A percentile compares a stretch with the other conserved stretches of the same genome.
Evolutionary conservation across 2,113 vertebrate genomes (phyloP).

Genomic region (Anolis sagrei): DNA sequence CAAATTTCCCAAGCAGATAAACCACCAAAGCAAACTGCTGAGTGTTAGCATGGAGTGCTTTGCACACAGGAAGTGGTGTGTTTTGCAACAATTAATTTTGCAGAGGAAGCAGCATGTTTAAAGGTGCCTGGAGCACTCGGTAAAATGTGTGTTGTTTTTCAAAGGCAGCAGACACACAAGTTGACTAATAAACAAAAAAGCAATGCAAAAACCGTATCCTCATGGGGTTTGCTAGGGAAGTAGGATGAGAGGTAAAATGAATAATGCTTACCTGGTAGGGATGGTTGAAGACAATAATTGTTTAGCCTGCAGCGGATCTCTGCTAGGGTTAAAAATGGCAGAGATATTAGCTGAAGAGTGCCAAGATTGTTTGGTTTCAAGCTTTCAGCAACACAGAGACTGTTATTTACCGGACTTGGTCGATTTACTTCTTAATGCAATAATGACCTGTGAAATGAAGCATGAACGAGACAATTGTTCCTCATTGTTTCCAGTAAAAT

Average conservation of each 20-base stretch:
- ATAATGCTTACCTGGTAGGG: slow-evolving; percentile 81
- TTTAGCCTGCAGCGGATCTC: slow-evolving; percentile 79
- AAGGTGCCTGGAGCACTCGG: slow-evolving; percentile 75
- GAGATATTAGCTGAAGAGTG: slow-evolving; percentile 76
- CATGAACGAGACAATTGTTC: slow-evolving; percentile 86
- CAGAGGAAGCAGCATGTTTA: slow-evolving; percentile 81
- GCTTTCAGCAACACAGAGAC: slow-evolving; percentile 80
- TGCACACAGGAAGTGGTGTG: slow-evolving; percentile 60
- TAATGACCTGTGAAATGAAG: slow-evolving; percentile 91
- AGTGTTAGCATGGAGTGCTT: slow-evolving; percentile 72
- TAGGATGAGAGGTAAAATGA: slow-evolving; percentile 73
- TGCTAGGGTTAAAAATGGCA: slow-evolving; percentile 84
- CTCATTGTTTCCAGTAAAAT: slow-evolving; percentile 85
- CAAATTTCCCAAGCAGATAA: slow-evolving; percentile 57
- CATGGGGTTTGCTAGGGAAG: slow-evolving; percentile 71
- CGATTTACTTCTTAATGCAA: slow-evolving; percentile 89
- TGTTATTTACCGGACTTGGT: slow-evolving; percentile 89
- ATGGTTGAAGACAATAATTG: slow-evolving; percentile 79
- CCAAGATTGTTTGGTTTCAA: slow-evolving; percentile 79
- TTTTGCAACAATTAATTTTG: slow-evolving; percentile 83
- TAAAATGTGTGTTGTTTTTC: slow-evolving; percentile 80
- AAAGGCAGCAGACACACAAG: slow-evolving; percentile 75
- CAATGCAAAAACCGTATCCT: slow-evolving; percentile 70
- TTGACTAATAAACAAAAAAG: slow-evolving; percentile 80
- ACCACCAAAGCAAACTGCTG: slow-evolving; percentile 71